Evolutionary conservation across 2,888 invertebrate species (phyloP), one percentile per base, ranked within the genome.

Genomic region (Scelioninae gen. 1): DNA sequence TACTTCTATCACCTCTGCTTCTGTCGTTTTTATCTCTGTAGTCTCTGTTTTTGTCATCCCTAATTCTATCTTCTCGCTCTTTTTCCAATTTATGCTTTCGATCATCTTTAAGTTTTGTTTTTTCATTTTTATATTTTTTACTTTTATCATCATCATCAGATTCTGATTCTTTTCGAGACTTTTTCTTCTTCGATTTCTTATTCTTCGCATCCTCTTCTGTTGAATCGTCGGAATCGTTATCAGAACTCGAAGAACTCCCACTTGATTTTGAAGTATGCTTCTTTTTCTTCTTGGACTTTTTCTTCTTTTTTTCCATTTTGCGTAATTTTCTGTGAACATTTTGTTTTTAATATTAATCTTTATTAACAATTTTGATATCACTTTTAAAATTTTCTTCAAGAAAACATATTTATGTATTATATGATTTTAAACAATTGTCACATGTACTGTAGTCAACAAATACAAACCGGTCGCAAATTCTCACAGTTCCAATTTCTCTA

Each of bases 251-350:
- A 11, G 62, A 79, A 66, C 40, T 58, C 10, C 60, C 85, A 9
- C 49, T 87, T 38, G 72, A 83, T 43, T 85, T 87, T 34, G 81
- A 81, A 75, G 86, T 75, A 76, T 88, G 62, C 58, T 86, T 87
- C 63, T 87, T 79, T 88, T 86, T 34, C 49, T 87, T 75, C 16
- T 53, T 74, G 45, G 69, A 40, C 51, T 53, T 69, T 62, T 86
- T 88, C 45, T 87, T 78, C 88, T 93, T 60, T 85, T 93, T 94
- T 84, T 96, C 96, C 82, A 96, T 93, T 91, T 95, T 95, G 86
- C 95, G 95, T 62, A 96, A 90, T 92, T 95, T 96, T 85, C 95
- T 95, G 90, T 45, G 93, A 93, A 8, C 8, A 38, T 9, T 38
- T 38, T 5, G 5, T 9, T 9, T 38, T 38, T 38, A 38, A 4